phyloP scores from a whole-genome alignment of 2,113 vertebrate species.

The Sminthopsis crassicaudata region DNA sequence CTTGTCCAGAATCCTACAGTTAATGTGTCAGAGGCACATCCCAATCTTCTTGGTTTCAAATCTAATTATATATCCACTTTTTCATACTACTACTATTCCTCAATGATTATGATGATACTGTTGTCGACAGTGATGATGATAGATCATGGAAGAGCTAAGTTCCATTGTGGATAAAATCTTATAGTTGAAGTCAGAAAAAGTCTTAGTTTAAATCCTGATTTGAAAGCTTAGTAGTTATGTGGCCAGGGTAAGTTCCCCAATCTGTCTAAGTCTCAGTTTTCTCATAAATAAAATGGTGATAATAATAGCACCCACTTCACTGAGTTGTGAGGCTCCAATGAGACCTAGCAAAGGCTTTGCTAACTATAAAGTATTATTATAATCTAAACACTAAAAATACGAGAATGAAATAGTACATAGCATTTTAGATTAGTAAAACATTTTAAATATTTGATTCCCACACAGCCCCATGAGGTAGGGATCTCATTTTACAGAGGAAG shows the following conservation, averaged over 20 bases:
- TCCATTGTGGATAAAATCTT: background rate
- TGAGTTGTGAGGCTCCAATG: background rate
- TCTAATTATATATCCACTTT: background rate
- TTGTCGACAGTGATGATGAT: background rate
- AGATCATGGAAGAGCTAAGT: background rate
- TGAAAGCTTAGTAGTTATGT: background rate
- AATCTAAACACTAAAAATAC: background rate
- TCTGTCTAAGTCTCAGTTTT: background rate
- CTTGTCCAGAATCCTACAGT: background rate
- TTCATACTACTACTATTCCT: background rate
- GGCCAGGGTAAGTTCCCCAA: background rate
- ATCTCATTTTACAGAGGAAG: background rate
- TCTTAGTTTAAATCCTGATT: background rate
- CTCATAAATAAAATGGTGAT: background rate
- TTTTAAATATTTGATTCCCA: background rate
- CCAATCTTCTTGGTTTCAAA: background rate
- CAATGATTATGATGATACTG: background rate
- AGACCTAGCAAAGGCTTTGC: background rate
- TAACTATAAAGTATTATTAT: background rate
- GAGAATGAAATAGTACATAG: background rate
- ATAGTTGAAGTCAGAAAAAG: background rate
- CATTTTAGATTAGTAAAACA: background rate
- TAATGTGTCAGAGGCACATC: background rate
- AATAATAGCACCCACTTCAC: background rate
- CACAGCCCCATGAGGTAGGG: background rate